These are phyloP conservation scores for Furcula furcula DNA, from an alignment of 2,888 invertebrate species.

Conservation along the genomic window DNA sequence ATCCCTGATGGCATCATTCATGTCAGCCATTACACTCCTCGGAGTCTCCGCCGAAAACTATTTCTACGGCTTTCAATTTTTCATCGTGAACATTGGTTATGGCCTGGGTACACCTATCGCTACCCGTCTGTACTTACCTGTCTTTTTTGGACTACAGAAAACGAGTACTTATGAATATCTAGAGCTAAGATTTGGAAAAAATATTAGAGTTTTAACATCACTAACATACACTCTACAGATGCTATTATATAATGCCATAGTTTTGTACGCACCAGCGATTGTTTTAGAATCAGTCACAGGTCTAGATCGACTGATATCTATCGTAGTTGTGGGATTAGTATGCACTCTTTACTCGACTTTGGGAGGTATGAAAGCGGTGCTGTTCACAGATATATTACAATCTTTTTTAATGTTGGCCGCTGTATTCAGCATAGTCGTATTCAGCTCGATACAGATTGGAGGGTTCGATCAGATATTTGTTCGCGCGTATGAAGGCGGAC, in stretches of 20 bases:
- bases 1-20: slow-evolving; percentile 96
- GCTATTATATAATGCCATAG: slow-evolving; percentile 95
- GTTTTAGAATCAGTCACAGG: slow-evolving; percentile 94
- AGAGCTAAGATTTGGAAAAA: slow-evolving; percentile 91
- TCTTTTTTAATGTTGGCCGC: slow-evolving; percentile 93
- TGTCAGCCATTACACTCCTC: slow-evolving; percentile 94
- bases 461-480: slow-evolving; percentile 87
- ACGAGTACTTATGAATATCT: slow-evolving; percentile 96
- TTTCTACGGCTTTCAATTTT: slow-evolving; percentile 90
- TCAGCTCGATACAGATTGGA: slow-evolving; percentile 86
- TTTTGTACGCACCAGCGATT: slow-evolving; percentile 95
- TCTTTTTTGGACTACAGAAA: slow-evolving; percentile 91
- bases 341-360: slow-evolving; percentile 94
- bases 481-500: slow-evolving; percentile 85
- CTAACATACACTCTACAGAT: slow-evolving; percentile 94
- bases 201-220: slow-evolving; percentile 89
- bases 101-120: slow-evolving; percentile 89
- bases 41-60: slow-evolving; percentile 95
- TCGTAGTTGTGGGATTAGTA: slow-evolving; percentile 87
- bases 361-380: slow-evolving; percentile 95
- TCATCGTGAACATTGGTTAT: slow-evolving; percentile 90
- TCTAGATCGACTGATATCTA: slow-evolving; percentile 86
- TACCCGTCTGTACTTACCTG: slow-evolving; percentile 90
- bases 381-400: slow-evolving; percentile 93
- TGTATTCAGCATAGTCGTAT: slow-evolving; percentile 89